Base-by-base conservation (phyloP, 64 coral and sea anemone genomes). In the Actinia tenebrosa region DNA sequence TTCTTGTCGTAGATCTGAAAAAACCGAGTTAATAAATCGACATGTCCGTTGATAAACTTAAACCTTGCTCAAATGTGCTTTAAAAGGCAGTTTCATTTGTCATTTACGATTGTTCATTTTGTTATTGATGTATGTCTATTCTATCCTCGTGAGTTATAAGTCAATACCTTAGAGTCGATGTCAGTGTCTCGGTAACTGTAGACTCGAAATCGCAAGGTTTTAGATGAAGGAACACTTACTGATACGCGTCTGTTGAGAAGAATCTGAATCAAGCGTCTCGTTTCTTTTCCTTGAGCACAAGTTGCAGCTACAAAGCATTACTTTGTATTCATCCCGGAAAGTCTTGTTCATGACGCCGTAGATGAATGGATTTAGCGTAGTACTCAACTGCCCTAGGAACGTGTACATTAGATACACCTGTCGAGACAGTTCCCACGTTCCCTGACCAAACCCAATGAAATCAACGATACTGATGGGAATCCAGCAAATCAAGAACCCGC, bases 271-370 rank as follows among this genome's bases (percentile, higher is more conserved):
- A 60, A 85, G 60, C 16, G 19, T 61, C 17, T 27, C 83, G 3
- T 85, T 46, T 45, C 83, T 44, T 85, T 25, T 58, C 23, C 83
- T 58, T 13, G 7, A 37, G 17, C 83, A 85, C 50, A 45, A n/a
- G 46, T 52, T 53, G 10, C 25, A 85, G 25, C 83, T 61, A 44
- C 83, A 85, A 45, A 92, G 83, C 59, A 92, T 61, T 30, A 56
- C 71, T 84, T 92, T 92, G 85, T 92, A 92, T 59, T 92, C 90
- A 50, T 87, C 90, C 50, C 90, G 78, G 25, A 92, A 92, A 15
- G 90, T 92, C 45, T 92, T 92, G 78, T 92, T 92, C 90, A 92
- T 92, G 60, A 92, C 90, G 30, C 90, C 90, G 55, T 92, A 92
- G 64, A 92, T 87, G 61, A 92, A 43, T 0, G 90, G 90, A 18